A percentile compares a stretch with the other conserved stretches of the same genome.
Evolutionary conservation across 2,888 invertebrate species (phyloP).

Genomic region (Therioaphis trifolii): DNA sequence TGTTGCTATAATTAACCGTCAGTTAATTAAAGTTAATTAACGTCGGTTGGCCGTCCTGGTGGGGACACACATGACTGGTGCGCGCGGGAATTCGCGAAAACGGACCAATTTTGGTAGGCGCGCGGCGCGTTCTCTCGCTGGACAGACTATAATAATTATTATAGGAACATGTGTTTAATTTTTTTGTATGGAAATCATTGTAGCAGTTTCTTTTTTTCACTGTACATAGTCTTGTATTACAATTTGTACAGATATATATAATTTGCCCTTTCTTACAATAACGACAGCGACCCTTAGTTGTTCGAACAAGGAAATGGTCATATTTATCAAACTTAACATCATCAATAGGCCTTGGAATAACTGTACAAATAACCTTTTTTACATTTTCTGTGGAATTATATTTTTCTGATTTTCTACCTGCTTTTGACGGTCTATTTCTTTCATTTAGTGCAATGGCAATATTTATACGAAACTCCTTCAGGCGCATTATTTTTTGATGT

Average conservation of each 20-base stretch:
- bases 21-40: too few relatives aligned
- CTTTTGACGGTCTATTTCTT: constrained; percentile 1
- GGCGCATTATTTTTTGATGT: constrained; percentile 28
- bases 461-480: constrained; percentile 49
- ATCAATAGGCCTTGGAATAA: constrained; percentile 13
- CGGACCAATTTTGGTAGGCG: too few relatives aligned
- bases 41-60: too few relatives aligned
- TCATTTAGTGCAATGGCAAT: constrained; percentile 26
- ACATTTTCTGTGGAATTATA: neutral
- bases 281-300: constrained; percentile 3
- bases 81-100: too few relatives aligned
- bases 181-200: constrained; percentile 28
- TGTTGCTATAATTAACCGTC: too few relatives aligned
- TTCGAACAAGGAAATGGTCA: neutral
- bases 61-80: too few relatives aligned
- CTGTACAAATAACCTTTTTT: neutral
- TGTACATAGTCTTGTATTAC: constrained; percentile 56
- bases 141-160: too few relatives aligned
- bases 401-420: constrained; percentile 37
- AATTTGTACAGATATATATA: constrained; percentile 42
- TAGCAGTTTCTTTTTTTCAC: constrained; percentile 56
- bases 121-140: too few relatives aligned
- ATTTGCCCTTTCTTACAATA: constrained; percentile 7
- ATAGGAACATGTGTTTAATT: neutral
- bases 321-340: neutral